These are phyloP conservation scores for Papilio dardanus DNA, from an alignment of 1,140 invertebrate species.

Conservation along the genomic window DNA sequence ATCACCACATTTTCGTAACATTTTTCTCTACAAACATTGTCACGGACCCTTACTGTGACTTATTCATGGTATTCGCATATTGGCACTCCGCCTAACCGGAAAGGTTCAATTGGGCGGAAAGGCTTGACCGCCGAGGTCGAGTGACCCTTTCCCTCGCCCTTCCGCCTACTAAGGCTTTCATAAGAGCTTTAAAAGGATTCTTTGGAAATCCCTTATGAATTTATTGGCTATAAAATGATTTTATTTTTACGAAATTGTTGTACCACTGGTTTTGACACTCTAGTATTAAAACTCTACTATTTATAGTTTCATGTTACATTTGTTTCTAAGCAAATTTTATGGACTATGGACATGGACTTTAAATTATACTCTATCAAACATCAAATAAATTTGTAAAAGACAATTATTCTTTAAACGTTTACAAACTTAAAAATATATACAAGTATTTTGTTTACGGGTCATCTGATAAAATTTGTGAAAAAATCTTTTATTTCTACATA, in stretches of 20 bases:
- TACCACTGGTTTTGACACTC: not conserved
- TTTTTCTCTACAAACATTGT: constrained; percentile 27
- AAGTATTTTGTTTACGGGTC: not conserved
- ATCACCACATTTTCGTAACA: constrained; percentile 20
- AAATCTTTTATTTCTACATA: not conserved
- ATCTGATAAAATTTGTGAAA: not conserved
- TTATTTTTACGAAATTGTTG: not conserved
- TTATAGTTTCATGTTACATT: too few species aligned
- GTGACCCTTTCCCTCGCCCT: constrained; percentile 70
- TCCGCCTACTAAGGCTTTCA: constrained; percentile 49
- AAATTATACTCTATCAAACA: too few species aligned
- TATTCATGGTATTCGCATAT: constrained; percentile 51
- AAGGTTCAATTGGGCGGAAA: constrained; percentile 73
- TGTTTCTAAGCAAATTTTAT: too few species aligned
- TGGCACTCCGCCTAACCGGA: constrained; percentile 47
- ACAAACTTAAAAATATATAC: not conserved
- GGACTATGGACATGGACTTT: too few species aligned
- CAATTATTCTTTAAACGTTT: too few species aligned
- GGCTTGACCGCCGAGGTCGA: constrained; percentile 74
- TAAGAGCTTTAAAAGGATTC: constrained; percentile 47
- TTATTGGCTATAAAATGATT: constrained; percentile 18
- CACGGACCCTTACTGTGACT: constrained; percentile 45
- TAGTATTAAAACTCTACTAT: too few species aligned
- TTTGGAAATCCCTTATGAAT: constrained; percentile 37
- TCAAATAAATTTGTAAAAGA: too few species aligned